Base-by-base conservation (phyloP, 1,140 invertebrate species). In the Linepithema humile region DNA sequence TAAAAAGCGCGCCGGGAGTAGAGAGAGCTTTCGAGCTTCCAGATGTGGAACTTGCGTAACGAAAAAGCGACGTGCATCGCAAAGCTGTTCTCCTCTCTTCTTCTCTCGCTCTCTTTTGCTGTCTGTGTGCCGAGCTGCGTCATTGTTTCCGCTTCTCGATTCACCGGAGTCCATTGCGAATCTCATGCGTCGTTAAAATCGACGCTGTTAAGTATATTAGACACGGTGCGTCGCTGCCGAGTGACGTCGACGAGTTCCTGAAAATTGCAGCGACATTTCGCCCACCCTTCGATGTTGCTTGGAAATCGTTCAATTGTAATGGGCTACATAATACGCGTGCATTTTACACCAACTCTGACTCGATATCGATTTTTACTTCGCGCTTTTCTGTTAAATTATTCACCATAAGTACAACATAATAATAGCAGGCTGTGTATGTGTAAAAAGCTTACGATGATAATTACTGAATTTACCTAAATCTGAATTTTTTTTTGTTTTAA, bases 1-100 rank as follows among this genome's bases (percentile, higher is more conserved):
- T 93, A 93, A 94, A 94, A 93, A 94, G 93, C 92, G 91, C 90
- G 92, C 87, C 90, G 90, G 91, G 92, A 86, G 89, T 91, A 93
- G 92, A 94, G 92, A 94, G 94, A 91, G 94, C 73, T 77, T 77
- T 57, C 92, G 94, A 94, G 92, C 93, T 93, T 92, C 89, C 83
- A 86, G 87, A 88, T 88, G 65, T 67, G 90, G 5, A 26, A 50
- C 90, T 87, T 84, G 88, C 86, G 90, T 90, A 86, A 88, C 85
- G 89, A 89, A 89, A 89, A 83, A 87, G 87, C 89, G 80, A 87
- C 83, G 84, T 60, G 40, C 53, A 64, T n/a, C 75, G 32, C 55
- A 70, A 72, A 83, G 48, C 60, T 84, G 77, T 82, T 70, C 32
- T 43, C 6, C 60, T 84, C 82, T 73, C 64, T 77, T 67, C n/a